Evolutionary conservation across 2,888 invertebrate genomes (phyloP).

Genomic region (Idaea aversata): DNA sequence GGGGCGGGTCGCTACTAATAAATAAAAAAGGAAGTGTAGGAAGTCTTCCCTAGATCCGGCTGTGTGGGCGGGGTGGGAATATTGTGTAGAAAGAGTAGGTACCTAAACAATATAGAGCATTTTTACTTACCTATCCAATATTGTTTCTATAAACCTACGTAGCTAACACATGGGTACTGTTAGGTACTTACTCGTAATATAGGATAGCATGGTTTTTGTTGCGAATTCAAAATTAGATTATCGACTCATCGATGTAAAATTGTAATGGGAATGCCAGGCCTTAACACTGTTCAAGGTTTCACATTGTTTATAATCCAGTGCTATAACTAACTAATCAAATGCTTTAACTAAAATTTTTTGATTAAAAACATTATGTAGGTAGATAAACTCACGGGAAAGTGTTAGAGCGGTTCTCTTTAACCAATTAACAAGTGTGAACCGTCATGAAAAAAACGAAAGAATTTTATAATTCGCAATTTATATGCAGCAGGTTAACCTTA

Average conservation of each 20-base stretch:
- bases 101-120: too few relatives aligned
- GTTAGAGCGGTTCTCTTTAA: constrained; percentile 5
- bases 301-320: constrained; percentile 30
- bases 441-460: constrained; percentile 24
- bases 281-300: constrained; percentile 32
- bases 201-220: neutral
- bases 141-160: neutral
- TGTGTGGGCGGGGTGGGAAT: too few relatives aligned
- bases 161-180: neutral
- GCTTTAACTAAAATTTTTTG: constrained; percentile 27
- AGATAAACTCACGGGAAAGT: neutral
- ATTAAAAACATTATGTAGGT: neutral
- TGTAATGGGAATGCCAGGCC: constrained; percentile 44
- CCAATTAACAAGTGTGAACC: constrained; percentile 17
- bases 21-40: too few relatives aligned
- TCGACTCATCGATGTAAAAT: constrained; percentile 26
- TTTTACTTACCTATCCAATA: too few relatives aligned
- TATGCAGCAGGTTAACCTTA: constrained; percentile 33
- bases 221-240: constrained; percentile 13
- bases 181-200: too few relatives aligned
- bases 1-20: too few relatives aligned
- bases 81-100: too few relatives aligned
- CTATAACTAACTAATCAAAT: too few relatives aligned
- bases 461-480: constrained; percentile 33
- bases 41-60: too few relatives aligned